These are phyloP conservation scores for Lepetodrilus schrolli DNA, from an alignment of 2,888 invertebrate species.

Conservation along the genomic window DNA sequence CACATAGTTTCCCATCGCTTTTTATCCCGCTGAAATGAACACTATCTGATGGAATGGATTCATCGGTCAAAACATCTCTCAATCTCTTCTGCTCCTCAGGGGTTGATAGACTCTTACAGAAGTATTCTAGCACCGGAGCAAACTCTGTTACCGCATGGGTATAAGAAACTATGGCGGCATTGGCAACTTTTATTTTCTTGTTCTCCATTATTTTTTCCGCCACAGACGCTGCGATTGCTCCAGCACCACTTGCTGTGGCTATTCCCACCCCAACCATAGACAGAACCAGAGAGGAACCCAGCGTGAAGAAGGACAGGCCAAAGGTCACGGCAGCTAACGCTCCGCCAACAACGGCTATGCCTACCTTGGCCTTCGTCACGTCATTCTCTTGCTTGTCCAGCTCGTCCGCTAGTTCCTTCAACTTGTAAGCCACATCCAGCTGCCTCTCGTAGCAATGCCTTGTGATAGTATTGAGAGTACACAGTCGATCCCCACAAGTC, in stretches of 20 bases:
- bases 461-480: neutral
- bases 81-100: neutral
- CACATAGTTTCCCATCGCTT: neutral
- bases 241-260: neutral
- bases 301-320: neutral
- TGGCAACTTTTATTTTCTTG: slow-evolving; percentile 1
- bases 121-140: neutral
- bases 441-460: neutral
- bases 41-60: neutral
- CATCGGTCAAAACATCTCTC: neutral
- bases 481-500: neutral
- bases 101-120: neutral
- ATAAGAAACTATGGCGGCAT: neutral
- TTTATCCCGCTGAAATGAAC: neutral
- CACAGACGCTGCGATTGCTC: neutral
- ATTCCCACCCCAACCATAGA: neutral
- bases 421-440: neutral
- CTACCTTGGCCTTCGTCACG: neutral
- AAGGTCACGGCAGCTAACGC: neutral
- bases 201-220: neutral
- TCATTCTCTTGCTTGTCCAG: neutral
- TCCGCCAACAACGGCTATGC: neutral
- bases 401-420: neutral
- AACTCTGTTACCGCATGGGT: neutral
- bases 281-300: slow-evolving; percentile 2